phyloP scores from a whole-genome alignment of 2,797 vertebrate species.

The Hephaestus fuliginosus region DNA sequence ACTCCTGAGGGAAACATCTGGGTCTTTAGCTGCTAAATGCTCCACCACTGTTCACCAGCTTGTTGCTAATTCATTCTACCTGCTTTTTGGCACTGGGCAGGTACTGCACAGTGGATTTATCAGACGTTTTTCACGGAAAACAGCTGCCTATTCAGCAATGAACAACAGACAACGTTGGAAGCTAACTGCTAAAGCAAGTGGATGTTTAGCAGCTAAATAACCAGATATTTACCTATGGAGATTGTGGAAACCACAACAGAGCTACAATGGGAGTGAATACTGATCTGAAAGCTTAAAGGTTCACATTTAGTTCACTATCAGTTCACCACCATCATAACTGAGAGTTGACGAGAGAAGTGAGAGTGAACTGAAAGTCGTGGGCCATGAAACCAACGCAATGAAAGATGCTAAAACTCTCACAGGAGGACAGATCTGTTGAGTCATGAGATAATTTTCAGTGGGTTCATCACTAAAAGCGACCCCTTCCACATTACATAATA shows the following conservation, averaged over 20 bases:
- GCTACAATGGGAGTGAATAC: not conserved
- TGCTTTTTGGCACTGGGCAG: not conserved
- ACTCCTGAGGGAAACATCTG: not conserved
- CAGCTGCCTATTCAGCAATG: not conserved
- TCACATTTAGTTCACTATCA: too few relatives aligned
- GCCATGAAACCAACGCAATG: too few relatives aligned
- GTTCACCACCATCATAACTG: too few relatives aligned
- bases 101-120: not conserved
- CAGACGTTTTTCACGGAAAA: not conserved
- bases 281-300: not conserved
- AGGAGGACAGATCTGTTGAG: too few relatives aligned
- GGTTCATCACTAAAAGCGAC: too few relatives aligned
- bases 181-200: not conserved
- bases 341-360: not conserved
- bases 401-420: too few relatives aligned
- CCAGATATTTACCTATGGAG: not conserved
- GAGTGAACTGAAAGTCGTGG: not conserved
- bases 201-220: not conserved
- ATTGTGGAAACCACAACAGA: not conserved
- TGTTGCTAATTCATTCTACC: not conserved
- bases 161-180: not conserved
- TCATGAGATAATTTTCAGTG: too few relatives aligned
- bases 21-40: not conserved
- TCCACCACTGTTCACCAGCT: not conserved
- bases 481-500: too few relatives aligned